phyloP scores from a whole-genome alignment of 2,797 vertebrate genomes.

The Artibeus jamaicensis region DNA sequence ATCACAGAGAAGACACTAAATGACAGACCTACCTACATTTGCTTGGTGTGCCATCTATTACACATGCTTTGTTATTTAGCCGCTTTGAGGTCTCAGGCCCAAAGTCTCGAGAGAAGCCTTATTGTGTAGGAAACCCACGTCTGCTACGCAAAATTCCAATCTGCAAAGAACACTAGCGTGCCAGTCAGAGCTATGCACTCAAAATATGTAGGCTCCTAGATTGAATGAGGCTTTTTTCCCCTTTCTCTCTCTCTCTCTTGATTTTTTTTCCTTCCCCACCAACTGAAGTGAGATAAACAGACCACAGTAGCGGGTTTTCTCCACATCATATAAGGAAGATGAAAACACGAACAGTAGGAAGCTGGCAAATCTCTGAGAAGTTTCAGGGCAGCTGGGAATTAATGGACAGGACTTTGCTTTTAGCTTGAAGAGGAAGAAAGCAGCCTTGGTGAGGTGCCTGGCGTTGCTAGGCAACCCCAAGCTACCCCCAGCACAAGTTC shows the following conservation, averaged over 20 bases:
- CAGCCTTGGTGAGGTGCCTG: conserved; percentile 73
- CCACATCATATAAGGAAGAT: conserved; percentile 78
- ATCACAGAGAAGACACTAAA: neutral
- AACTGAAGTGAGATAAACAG: conserved; percentile 78
- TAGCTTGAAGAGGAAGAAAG: conserved; percentile 81
- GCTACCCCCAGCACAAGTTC: conserved; percentile 73
- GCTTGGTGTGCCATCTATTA: conserved; percentile 18
- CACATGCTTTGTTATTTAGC: conserved; percentile 61
- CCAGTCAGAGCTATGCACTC: conserved; percentile 61
- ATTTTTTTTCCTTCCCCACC: neutral
- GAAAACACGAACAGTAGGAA: conserved; percentile 85
- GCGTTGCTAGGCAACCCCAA: conserved; percentile 84
- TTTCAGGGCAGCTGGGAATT: conserved; percentile 85
- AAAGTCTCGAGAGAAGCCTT: conserved; percentile 58
- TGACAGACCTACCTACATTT: neutral
- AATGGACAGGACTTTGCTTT: conserved; percentile 85
- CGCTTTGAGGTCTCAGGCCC: conserved; percentile 59
- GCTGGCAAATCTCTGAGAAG: conserved; percentile 82
- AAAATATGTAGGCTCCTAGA: conserved; percentile 45
- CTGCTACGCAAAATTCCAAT: conserved; percentile 77
- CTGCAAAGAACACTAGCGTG: conserved; percentile 66
- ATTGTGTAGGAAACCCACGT: conserved; percentile 63
- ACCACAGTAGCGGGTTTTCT: conserved; percentile 77
- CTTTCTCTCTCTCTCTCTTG: neutral
- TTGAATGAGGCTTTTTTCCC: neutral